Evolutionary conservation across 35 echinoderm and acorn worm species (phyloP), one percentile per base, ranked within the genome.

Genomic region (Patiria miniata): DNA sequence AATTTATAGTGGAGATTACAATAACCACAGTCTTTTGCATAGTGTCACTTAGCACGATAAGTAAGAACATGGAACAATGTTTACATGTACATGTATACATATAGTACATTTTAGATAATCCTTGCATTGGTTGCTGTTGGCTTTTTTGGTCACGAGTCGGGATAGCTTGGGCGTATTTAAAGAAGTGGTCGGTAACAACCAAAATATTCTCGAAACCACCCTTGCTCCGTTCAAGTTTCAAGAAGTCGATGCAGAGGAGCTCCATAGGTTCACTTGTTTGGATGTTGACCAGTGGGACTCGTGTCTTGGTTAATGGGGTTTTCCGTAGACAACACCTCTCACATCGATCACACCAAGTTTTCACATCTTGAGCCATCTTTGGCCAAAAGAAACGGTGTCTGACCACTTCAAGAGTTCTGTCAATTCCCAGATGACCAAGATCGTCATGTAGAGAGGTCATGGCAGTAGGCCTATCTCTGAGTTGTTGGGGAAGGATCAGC

Each of bases 131-230:
- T 84, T 0, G 73, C 86, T 3, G 80, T 95, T 81, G 37, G 14
- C 87, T 87, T 8, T 81, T 86, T n/a, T 94, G 92, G 26, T 90
- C 81, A 9, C 92, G 53, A 21, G 92, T 91, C 5, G 89, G 85
- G 38, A 87, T 76, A 0, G 89, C 84, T 32, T 84, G 80, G 14
- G 88, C 84, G 83, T 95, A 91, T 19, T 85, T 32, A 2, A 89
- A 91, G 60, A 95, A 95, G 51, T 91, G 88, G 37, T 95, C 89
- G 12, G 93, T 91, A 2, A 95, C 50, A 0, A 95, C 85, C 1
- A 95, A 21, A 38, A 95, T 88, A 86, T 94, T 83, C 21, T 85
- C 82, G 19, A 57, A 80, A 7, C 92, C 87, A 0, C 87, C 86
- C 54, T 84, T 79, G 0, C 79, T 88, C 30, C 34, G 28, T 51